Evolutionary conservation across 64 coral and sea anemone species (phyloP).

Genomic region (Pachyseris speciosa): DNA sequence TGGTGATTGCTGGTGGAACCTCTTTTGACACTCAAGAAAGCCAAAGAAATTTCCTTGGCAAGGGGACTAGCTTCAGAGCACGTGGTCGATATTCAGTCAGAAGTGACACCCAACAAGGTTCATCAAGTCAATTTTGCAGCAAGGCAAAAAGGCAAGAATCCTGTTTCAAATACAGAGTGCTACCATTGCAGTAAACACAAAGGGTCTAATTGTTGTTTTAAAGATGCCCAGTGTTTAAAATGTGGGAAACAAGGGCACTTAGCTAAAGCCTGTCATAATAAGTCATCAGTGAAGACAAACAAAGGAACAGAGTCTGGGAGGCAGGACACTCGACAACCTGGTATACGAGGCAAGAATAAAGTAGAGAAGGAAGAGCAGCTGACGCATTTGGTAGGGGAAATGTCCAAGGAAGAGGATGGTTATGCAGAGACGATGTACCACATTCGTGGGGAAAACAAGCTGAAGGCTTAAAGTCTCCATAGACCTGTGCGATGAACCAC

Average conservation of each 20-base stretch:
- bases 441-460: background rate
- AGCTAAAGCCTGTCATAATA: conserved; percentile 21
- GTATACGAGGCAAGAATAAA: background rate
- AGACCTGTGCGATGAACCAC: conserved; percentile 26
- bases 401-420: background rate
- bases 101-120: conserved; percentile 1
- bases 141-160: background rate
- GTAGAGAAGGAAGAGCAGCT: background rate
- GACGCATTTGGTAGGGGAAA: conserved; percentile 35
- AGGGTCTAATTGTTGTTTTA: conserved; percentile 7
- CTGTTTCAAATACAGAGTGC: conserved; percentile 29
- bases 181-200: conserved; percentile 57
- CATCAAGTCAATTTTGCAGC: background rate
- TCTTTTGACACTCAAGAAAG: background rate
- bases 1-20: background rate
- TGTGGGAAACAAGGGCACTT: conserved; percentile 66
- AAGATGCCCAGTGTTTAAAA: conserved; percentile 39
- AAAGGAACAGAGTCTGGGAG: background rate
- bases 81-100: background rate
- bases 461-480: background rate
- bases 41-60: conserved; percentile 7
- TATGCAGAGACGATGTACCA: background rate
- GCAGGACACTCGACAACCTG: background rate
- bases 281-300: background rate
- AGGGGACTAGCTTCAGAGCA: background rate